Conservation (phyloP, 1,140 invertebrate genomes). For the Probaryconus sp. region DNA sequence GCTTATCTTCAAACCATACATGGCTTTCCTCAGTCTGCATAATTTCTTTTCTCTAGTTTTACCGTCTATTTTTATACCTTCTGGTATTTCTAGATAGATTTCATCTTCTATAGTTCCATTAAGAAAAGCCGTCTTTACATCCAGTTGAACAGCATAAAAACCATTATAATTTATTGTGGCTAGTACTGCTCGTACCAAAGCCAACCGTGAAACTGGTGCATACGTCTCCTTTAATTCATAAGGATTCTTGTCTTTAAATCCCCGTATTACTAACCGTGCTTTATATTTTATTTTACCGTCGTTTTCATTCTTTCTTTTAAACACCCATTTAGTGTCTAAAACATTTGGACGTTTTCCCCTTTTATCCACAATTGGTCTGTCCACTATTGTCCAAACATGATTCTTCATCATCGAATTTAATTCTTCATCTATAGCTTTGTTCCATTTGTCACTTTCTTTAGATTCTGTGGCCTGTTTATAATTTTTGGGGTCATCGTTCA, state of each 20-base stretch:
- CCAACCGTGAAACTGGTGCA: slow-evolving; percentile 14
- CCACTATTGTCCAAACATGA: background rate
- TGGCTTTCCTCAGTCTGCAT: slow-evolving; percentile 54
- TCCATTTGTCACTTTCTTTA: background rate
- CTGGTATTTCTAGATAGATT: slow-evolving; percentile 72
- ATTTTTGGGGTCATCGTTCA: slow-evolving; percentile 1
- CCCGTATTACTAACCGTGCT: slow-evolving; percentile 12
- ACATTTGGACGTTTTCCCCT: slow-evolving; percentile 10
- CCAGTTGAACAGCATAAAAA: slow-evolving; percentile 62
- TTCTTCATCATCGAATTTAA: slow-evolving; percentile 10
- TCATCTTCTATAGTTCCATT: slow-evolving; percentile 66
- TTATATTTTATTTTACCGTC: slow-evolving; percentile 9
- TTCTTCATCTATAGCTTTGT: background rate
- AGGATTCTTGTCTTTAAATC: slow-evolving; percentile 20
- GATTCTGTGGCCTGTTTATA: slow-evolving; percentile 7
- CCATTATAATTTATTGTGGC: slow-evolving; percentile 12
- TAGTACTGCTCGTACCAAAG: slow-evolving; percentile 19
- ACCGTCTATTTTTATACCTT: slow-evolving; percentile 22
- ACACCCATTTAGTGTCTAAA: slow-evolving; percentile 19
- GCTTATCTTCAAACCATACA: slow-evolving; percentile 65
- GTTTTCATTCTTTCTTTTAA: slow-evolving; percentile 9
- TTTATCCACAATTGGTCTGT: background rate
- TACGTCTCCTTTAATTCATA: slow-evolving; percentile 20
- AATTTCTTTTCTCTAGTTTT: slow-evolving; percentile 19
- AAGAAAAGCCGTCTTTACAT: slow-evolving; percentile 68